These are phyloP conservation scores for Cryptotermes secundus DNA, from an alignment of 1,140 invertebrate species.

Conservation along the genomic window DNA sequence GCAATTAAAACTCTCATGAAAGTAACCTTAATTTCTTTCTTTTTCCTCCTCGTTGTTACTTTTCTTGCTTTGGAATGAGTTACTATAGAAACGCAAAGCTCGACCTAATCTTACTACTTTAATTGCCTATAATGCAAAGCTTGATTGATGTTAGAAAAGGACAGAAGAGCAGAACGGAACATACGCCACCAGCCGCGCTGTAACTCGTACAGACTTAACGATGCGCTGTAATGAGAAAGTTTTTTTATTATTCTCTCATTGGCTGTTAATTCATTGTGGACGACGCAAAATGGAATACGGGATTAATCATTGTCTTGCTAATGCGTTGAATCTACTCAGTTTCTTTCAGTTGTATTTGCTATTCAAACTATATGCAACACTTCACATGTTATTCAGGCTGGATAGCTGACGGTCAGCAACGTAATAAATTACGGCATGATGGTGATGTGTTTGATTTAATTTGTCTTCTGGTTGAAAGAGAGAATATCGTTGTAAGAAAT, in stretches of 20 bases:
- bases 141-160: conserved; percentile 17
- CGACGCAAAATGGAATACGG: background rate
- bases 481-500: background rate
- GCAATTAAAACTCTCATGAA: background rate
- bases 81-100: background rate
- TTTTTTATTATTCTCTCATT: conserved; percentile 15
- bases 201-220: background rate
- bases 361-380: background rate
- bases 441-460: background rate
- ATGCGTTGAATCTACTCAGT: background rate
- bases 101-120: background rate
- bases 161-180: background rate
- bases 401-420: background rate
- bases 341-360: background rate
- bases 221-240: conserved; percentile 4
- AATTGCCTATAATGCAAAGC: conserved; percentile 19
- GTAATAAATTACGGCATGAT: background rate
- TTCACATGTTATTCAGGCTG: background rate
- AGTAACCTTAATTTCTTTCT: background rate
- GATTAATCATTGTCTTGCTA: background rate
- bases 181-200: background rate
- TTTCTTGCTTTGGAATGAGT: background rate
- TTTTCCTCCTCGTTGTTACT: background rate
- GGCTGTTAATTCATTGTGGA: conserved; percentile 3
- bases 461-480: background rate